Conservation (phyloP, 2,113 vertebrate genomes). For the Callipepla squamata region DNA sequence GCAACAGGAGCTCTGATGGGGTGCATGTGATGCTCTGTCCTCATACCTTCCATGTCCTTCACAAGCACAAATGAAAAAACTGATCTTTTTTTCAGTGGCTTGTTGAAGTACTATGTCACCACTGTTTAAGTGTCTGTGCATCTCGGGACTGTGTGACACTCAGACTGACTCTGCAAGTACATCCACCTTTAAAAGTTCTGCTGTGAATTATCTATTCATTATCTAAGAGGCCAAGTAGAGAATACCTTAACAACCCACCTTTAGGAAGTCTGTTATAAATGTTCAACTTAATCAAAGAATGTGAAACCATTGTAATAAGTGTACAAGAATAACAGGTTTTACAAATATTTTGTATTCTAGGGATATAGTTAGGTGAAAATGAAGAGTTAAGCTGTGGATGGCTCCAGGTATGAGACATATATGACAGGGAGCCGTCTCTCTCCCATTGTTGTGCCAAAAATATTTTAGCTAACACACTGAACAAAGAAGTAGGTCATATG, state of each 20-base stretch:
- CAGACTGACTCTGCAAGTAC: background rate
- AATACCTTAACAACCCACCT: background rate
- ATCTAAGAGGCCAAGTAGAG: background rate
- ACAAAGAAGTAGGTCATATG: slow-evolving; percentile 19
- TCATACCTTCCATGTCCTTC: background rate
- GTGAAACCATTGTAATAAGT: background rate
- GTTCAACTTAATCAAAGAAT: background rate
- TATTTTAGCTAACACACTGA: background rate
- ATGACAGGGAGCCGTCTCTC: background rate
- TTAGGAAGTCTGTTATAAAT: background rate
- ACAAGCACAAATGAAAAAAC: background rate
- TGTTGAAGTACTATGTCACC: background rate
- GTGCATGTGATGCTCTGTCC: slow-evolving; percentile 27
- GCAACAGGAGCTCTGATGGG: slow-evolving; percentile 57
- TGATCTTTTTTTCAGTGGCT: background rate
- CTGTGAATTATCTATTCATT: background rate
- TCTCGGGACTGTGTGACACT: background rate
- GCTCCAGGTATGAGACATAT: slow-evolving; percentile 14
- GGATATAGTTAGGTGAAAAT: background rate
- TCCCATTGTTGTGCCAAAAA: background rate
- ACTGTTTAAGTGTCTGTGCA: background rate
- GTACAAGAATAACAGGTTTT: background rate
- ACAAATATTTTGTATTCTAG: background rate
- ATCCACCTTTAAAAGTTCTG: background rate
- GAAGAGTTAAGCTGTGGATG: background rate